Conservation (phyloP, 2,888 invertebrate genomes). For the Hypolimnas misippus region DNA sequence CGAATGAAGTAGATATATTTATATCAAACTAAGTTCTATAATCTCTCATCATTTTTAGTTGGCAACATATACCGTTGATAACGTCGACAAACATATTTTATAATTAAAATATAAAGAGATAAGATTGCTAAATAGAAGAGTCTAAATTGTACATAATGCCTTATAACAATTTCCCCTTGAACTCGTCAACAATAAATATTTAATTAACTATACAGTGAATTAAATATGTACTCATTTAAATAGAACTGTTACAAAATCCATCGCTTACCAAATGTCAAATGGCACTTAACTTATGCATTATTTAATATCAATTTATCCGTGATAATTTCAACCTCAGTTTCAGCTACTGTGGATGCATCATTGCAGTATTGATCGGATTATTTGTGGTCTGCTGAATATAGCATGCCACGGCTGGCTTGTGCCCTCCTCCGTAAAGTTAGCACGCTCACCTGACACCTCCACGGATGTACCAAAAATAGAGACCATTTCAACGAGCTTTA, state of each 20-base stretch:
- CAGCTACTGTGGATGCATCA: slow-evolving; percentile 15
- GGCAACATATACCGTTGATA: too few species aligned
- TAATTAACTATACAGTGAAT: neutral
- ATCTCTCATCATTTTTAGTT: too few species aligned
- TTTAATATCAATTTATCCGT: slow-evolving; percentile 6
- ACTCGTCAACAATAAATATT: too few species aligned
- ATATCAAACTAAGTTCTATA: too few species aligned
- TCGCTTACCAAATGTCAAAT: neutral
- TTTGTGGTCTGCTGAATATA: slow-evolving; percentile 23
- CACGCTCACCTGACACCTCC: slow-evolving; percentile 1
- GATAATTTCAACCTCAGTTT: slow-evolving; percentile 2
- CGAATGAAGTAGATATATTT: too few species aligned
- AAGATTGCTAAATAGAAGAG: too few species aligned
- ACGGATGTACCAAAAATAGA: slow-evolving; percentile 3
- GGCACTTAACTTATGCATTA: neutral
- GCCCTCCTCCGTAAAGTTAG: slow-evolving; percentile 5
- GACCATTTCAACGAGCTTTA: neutral
- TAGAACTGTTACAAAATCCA: neutral
- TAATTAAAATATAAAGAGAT: too few species aligned
- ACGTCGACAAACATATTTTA: too few species aligned
- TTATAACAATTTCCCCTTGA: too few species aligned
- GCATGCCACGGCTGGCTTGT: slow-evolving; percentile 5
- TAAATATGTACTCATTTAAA: neutral
- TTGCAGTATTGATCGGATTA: slow-evolving; percentile 25
- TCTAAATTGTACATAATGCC: too few species aligned